Evolutionary conservation across 2,113 vertebrate species (phyloP), one percentile per base, ranked within the genome.

Genomic region (Tragelaphus strepsiceros): DNA sequence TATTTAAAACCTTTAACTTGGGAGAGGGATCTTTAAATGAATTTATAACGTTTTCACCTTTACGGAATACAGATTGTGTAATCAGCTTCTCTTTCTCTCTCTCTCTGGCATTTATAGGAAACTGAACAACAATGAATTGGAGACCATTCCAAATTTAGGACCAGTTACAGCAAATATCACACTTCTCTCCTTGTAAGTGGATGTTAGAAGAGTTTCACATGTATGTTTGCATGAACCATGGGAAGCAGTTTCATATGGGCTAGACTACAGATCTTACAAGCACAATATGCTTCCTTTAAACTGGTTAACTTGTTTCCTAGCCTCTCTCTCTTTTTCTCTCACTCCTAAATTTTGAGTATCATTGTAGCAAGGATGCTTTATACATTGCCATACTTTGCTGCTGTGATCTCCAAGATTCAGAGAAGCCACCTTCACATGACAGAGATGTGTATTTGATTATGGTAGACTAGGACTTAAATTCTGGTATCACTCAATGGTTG

Each of bases 101-200:
- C 32, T 26, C 11, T 46, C 91, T 83, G 67, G 6, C 35, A 14
- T 67, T 93, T 95, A 30, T 98, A 99, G 99, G 98, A 99, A 99
- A 93, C 97, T 99, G 97, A 99, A 99, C 98, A 99, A 99, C 98
- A 99, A 99, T 85, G 99, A 99, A 96, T 96, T 99, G 96, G 99
- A 99, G 95, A 96, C 93, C 14, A 98, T 99, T 96, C 99, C 99
- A 43, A 98, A 99, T 97, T 98, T 99, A 97, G 99, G 99, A 22
- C 98, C 98, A 19, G 80, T 97, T 9, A 99, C 99, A 2, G 98
- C 98, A 64, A 99, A 99, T 98, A 97, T 99, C 98, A 99, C 99
- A 61, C 98, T 99, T 54, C 99, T 99, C 4, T 99, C 99, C 98
- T 98, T 99, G 99, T 99, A 99, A 99, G 99, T 99, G 98, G 88